These are phyloP conservation scores for Rhodeus uyekii DNA, from an alignment of 2,797 vertebrate species.

Conservation along the genomic window DNA sequence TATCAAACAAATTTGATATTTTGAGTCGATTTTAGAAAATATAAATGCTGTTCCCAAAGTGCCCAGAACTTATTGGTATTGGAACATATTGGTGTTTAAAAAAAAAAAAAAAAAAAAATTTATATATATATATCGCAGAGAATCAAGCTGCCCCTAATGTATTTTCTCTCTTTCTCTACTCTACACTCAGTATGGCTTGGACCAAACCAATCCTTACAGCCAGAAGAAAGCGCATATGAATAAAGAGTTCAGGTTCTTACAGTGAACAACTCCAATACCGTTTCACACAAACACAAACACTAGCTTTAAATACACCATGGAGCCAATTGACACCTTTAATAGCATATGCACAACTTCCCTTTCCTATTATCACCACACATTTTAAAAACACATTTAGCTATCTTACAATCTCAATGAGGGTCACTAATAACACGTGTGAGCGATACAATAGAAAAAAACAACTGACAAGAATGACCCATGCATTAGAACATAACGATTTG, in stretches of 20 bases:
- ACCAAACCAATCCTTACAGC: background rate
- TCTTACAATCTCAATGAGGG: background rate
- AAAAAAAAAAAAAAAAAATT: background rate
- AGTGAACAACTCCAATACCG: constrained; percentile 6
- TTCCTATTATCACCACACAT: background rate
- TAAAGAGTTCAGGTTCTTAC: background rate
- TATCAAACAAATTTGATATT: too few species aligned
- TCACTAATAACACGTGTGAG: background rate
- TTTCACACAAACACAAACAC: background rate
- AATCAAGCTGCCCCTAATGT: background rate
- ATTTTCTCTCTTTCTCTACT: background rate
- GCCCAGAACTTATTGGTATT: background rate
- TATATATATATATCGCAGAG: background rate
- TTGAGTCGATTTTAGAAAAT: too few species aligned
- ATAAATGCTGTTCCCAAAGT: background rate
- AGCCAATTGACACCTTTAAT: constrained; percentile 39
- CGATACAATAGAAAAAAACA: background rate
- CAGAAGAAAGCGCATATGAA: background rate
- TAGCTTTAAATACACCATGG: background rate
- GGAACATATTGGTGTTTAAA: background rate
- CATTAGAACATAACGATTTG: background rate
- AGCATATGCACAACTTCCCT: constrained; percentile 18
- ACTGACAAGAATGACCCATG: background rate
- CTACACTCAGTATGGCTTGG: background rate
- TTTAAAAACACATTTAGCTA: constrained; percentile 28